A percentile compares a stretch with the other conserved stretches of the same genome.
Conservation (phyloP, 2,113 vertebrate species). For the Glaucidium brasilianum region DNA sequence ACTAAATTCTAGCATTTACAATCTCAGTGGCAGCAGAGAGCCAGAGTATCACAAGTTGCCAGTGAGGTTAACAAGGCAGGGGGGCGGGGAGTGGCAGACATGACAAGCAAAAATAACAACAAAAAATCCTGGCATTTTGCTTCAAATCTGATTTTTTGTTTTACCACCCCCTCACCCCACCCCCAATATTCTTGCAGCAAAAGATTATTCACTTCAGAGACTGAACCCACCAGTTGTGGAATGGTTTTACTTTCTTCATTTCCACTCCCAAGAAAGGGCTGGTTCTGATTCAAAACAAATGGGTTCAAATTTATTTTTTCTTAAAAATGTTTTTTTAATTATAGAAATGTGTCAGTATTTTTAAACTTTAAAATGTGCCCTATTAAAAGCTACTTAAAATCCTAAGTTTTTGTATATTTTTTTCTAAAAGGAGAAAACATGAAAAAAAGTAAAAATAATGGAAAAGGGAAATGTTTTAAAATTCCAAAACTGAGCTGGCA, state of each 20-base stretch:
- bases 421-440: not conserved
- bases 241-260: not conserved
- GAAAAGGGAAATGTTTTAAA: not conserved
- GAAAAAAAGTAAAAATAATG: not conserved
- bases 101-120: not conserved
- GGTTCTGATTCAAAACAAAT: not conserved
- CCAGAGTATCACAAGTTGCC: not conserved
- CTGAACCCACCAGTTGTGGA: not conserved
- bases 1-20: not conserved
- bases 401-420: not conserved
- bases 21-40: not conserved
- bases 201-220: not conserved
- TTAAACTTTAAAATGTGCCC: accelerated
- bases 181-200: not conserved
- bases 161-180: too few species aligned
- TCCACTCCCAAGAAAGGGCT: not conserved
- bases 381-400: not conserved
- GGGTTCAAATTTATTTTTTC: not conserved
- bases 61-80: not conserved
- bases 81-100: not conserved
- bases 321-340: not conserved
- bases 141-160: not conserved
- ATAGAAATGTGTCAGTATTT: not conserved
- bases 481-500: not conserved
- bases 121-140: not conserved